These are phyloP conservation scores for Sciaenops ocellatus DNA, from an alignment of 2,797 vertebrate species.

Conservation along the genomic window DNA sequence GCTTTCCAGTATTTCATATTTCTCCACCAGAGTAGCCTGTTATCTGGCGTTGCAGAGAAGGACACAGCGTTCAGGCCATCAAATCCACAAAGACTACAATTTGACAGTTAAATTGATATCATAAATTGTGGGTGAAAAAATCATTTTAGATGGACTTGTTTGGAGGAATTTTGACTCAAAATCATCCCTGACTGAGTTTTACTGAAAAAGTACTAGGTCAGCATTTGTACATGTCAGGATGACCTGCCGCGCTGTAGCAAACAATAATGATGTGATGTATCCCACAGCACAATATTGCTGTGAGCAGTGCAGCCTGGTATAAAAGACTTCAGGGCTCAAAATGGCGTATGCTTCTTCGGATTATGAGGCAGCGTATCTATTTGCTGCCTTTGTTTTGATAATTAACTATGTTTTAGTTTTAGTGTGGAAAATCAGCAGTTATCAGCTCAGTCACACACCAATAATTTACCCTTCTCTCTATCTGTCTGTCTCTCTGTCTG, in stretches of 20 bases:
- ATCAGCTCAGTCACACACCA: slow-evolving; percentile 10
- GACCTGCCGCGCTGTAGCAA: not conserved
- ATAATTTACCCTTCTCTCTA: slow-evolving; percentile 11
- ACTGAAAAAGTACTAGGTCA: not conserved
- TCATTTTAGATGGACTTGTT: too few relatives aligned
- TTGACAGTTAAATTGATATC: too few relatives aligned
- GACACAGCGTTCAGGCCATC: too few relatives aligned
- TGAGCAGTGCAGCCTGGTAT: not conserved
- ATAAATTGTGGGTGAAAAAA: too few relatives aligned
- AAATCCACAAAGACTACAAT: too few relatives aligned
- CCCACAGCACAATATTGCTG: not conserved
- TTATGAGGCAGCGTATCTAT: slow-evolving; percentile 19
- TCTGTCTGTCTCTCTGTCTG: slow-evolving; percentile 1
- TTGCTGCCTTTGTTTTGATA: slow-evolving; percentile 44
- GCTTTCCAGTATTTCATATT: not conserved
- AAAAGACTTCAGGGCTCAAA: slow-evolving; percentile 1
- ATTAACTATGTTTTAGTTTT: slow-evolving; percentile 25
- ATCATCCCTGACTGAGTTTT: too few relatives aligned
- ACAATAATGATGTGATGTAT: not conserved
- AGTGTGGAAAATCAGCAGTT: slow-evolving; percentile 23
- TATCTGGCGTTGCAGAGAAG: not conserved
- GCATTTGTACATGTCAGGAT: not conserved
- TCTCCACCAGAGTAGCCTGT: not conserved
- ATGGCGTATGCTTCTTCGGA: slow-evolving; percentile 4
- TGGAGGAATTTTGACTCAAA: not conserved